Evolutionary conservation across 2,113 vertebrate species (phyloP).

Genomic region (Macquaria australasica): DNA sequence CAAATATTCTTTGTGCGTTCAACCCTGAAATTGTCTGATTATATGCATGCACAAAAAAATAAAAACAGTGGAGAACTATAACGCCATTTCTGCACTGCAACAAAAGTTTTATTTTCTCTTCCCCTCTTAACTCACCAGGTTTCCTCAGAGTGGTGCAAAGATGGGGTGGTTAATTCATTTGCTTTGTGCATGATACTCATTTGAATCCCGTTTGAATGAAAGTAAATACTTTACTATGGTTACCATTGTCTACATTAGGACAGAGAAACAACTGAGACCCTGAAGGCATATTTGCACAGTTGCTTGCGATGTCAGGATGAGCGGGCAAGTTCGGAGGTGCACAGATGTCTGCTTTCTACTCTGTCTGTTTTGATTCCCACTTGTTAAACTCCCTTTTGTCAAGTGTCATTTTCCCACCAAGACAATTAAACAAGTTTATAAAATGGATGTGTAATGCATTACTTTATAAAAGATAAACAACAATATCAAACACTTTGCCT

Average conservation of each 20-base stretch:
- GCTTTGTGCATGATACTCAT: slow-evolving; percentile 52
- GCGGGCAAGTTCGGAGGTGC: slow-evolving; percentile 3
- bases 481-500: slow-evolving; percentile 37
- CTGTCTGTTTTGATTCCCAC: slow-evolving; percentile 6
- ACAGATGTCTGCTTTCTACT: slow-evolving; percentile 3
- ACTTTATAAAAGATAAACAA: neutral
- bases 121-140: slow-evolving; percentile 22
- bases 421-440: slow-evolving; percentile 30
- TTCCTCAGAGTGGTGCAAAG: slow-evolving; percentile 15
- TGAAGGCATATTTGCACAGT: slow-evolving; percentile 47
- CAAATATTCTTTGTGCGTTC: slow-evolving; percentile 41
- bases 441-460: neutral
- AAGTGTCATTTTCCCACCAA: slow-evolving; percentile 1
- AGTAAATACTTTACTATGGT: slow-evolving; percentile 66
- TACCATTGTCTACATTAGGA: slow-evolving; percentile 56
- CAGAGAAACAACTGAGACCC: slow-evolving; percentile 45
- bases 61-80: slow-evolving; percentile 1
- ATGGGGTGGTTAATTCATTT: slow-evolving; percentile 36
- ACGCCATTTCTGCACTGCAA: neutral
- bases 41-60: slow-evolving; percentile 6
- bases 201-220: slow-evolving; percentile 69
- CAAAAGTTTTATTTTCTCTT: slow-evolving; percentile 15
- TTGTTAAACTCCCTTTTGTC: neutral
- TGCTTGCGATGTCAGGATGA: slow-evolving; percentile 25
- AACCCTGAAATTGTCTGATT: slow-evolving; percentile 49